Base-by-base conservation (phyloP, 2,797 vertebrate species). In the Sebastes wilsoni region DNA sequence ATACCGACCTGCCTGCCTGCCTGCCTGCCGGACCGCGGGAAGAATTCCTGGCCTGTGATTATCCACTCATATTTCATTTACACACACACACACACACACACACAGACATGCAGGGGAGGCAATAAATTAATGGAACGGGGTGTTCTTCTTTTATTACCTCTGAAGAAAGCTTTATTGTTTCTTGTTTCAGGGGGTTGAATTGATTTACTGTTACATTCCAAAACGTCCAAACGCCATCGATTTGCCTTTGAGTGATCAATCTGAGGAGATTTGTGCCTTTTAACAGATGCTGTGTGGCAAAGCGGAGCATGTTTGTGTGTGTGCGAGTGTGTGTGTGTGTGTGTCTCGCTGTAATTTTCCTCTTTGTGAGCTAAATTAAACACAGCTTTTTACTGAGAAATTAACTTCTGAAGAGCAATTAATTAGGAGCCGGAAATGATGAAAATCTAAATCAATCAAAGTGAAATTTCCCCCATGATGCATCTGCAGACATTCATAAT, bases 41-140 rank as follows among this genome's bases (percentile, higher is more conserved):
- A 91, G 87, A 90, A 92, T 93, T 92, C 84, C 89, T 83, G 72
- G 74, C 85, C 90, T 88, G 89, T 88, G 84, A 93, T 94, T 92
- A 94, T 90, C 88, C 81, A 83, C 91, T 94, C 89, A 82, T 92
- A 91, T 94, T 94, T 93, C 92, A 91, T 85, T 79, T 54, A 58
- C 64, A 71, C 81, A 76, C 80, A 42, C 86, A 60, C 62, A 71
- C 81, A 78, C 81, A 78, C 80, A 42, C 86, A 60, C 54, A 68
- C 81, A 78, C 80, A 42, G 55, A 66, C 72, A 23, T 18, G 54
- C 68, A 60, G 52, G 5, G 38, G 65, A 78, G 49, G 79, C 77
- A 77, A 89, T 94, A 93, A 92, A 94, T 93, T 85, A 85, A 79
- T 67, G 77, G 65, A 80, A 75, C 62, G 59, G 64, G 85, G 65